Base-by-base conservation (phyloP, 2,113 vertebrate species). In the Chlorodrepanis virens region DNA sequence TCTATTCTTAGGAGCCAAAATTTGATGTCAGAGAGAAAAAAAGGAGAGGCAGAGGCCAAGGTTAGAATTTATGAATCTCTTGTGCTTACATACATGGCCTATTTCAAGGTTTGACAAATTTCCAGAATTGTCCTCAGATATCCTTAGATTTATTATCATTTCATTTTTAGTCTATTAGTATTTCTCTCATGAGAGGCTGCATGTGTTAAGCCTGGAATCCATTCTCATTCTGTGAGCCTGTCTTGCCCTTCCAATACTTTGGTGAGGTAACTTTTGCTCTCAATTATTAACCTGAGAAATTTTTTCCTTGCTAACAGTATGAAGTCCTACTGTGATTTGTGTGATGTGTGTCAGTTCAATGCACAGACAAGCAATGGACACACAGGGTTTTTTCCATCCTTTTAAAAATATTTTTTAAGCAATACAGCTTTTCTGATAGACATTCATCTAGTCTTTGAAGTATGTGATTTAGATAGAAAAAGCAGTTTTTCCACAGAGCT, bases 281-380 rank as follows among this genome's bases (percentile, higher is more conserved):
- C 77, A 70, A 8, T 87, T 93, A 93, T 85, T 64, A 71, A 86
- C 87, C 56, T 84, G 72, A 84, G 53, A 89, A 96, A 89, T 72
- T 35, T 3, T 89, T 89, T 79, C 63, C 53, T 84, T 80, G 22
- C 20, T 68, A 60, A 33, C 47, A 78, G 7, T 33, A 63, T n/a
- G 71, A 89, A 81, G 52, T 68, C 56, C 42, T 81, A 14, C 45
- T 40, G n/a, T 76, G 83, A 71, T 79, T 45, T 90, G 17, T 78
- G n/a, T 78, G 64, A 75, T 54, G 14, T 89, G 24, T 61, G 33
- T 40, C 53, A 60, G 8, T 52, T 82, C 42, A 63, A 56, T n/a
- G 13, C 59, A 63, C 35, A 93, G 63, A 53, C 12, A 37, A 87
- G 33, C 65, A 87, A 54, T 10, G 16, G 47, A 65, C 9, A 89